Evolutionary conservation across 2,113 vertebrate genomes (phyloP).

Genomic region (Microtus oregoni): DNA sequence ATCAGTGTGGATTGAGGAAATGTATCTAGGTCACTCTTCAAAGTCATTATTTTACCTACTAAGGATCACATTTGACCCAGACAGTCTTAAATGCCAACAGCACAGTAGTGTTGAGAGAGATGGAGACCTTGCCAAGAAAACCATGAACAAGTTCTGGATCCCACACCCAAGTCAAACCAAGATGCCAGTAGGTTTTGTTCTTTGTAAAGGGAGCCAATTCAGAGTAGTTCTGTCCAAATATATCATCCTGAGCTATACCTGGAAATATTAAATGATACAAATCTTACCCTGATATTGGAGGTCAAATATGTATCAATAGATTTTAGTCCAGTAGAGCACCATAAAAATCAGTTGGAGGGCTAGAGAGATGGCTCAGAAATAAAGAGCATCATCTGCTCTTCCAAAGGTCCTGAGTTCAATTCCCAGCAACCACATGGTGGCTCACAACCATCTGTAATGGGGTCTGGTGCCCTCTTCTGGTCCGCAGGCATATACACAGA

Average conservation of each 20-base stretch:
- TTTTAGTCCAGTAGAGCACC: neutral
- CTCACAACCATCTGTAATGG: too few species aligned
- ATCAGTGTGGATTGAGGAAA: neutral
- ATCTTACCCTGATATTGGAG: neutral
- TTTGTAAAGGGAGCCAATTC: neutral
- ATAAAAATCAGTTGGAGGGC: neutral
- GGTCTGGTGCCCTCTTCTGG: too few species aligned
- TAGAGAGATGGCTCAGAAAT: too few species aligned
- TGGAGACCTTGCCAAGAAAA: neutral
- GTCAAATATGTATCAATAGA: constrained; percentile 11
- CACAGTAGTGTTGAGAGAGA: neutral
- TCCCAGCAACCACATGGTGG: too few species aligned
- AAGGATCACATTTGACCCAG: neutral
- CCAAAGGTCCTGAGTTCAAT: too few species aligned
- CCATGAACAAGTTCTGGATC: neutral
- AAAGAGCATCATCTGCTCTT: too few species aligned
- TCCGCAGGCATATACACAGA: too few species aligned
- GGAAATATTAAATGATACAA: neutral
- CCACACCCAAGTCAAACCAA: neutral
- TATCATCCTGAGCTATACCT: neutral
- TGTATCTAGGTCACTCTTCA: neutral
- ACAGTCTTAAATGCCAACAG: neutral
- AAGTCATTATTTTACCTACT: neutral
- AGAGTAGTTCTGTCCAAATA: neutral
- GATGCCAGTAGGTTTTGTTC: neutral